Evolutionary conservation across 1,140 invertebrate genomes (phyloP).

Genomic region (Lethocerus indicus): DNA sequence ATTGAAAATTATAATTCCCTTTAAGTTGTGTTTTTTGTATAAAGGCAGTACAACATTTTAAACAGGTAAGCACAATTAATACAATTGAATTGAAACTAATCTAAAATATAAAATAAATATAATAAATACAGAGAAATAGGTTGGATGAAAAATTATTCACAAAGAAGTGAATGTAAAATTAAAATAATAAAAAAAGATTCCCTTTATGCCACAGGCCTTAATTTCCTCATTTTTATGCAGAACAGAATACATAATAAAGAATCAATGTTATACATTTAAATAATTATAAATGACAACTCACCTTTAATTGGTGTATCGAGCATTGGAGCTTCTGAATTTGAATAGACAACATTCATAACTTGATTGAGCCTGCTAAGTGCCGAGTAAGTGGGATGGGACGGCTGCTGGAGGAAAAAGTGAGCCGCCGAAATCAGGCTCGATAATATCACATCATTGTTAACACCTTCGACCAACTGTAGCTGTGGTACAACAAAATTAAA

Average conservation of each 20-base stretch:
- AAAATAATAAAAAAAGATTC: too few relatives aligned
- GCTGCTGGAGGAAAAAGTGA: constrained; percentile 85
- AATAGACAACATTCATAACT: constrained; percentile 49
- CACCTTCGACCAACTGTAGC: constrained; percentile 69
- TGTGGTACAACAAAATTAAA: constrained; percentile 25
- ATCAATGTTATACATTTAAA: background rate
- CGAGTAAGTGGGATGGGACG: constrained; percentile 78
- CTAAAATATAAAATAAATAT: too few relatives aligned
- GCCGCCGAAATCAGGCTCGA: constrained; percentile 67
- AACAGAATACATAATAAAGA: background rate
- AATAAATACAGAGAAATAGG: too few relatives aligned
- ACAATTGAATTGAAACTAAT: too few relatives aligned
- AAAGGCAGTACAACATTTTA: too few relatives aligned
- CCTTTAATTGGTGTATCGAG: constrained; percentile 42
- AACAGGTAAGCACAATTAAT: too few relatives aligned
- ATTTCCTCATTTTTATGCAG: background rate
- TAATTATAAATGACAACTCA: constrained; percentile 18
- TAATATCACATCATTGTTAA: constrained; percentile 84
- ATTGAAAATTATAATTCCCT: too few relatives aligned
- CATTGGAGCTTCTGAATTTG: constrained; percentile 39
- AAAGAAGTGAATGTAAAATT: too few relatives aligned
- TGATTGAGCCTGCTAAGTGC: constrained; percentile 58
- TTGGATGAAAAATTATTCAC: too few relatives aligned
- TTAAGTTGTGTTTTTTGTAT: too few relatives aligned
- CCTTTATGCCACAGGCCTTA: too few relatives aligned